Evolutionary conservation across 2,113 vertebrate genomes (phyloP).

Genomic region (Hypomesus transpacificus): DNA sequence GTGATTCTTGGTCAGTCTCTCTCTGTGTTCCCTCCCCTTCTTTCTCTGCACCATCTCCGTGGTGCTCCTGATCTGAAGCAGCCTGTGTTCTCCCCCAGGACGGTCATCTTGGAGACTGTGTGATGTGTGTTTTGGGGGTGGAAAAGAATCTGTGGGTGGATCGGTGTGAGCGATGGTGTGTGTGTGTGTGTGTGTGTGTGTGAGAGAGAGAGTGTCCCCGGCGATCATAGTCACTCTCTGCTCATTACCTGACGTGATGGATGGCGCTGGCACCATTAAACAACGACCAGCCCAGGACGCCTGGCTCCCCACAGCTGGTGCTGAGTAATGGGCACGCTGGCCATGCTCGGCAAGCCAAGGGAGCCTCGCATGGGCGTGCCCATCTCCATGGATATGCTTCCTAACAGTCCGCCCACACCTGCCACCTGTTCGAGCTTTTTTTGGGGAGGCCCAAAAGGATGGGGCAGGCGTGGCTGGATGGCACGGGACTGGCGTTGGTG

Average conservation of each 20-base stretch:
- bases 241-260: conserved; percentile 75
- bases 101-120: conserved; percentile 7
- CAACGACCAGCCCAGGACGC: conserved; percentile 55
- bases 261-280: conserved; percentile 64
- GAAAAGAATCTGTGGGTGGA: conserved; percentile 11
- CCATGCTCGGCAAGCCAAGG: conserved; percentile 42
- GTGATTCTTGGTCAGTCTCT: neutral
- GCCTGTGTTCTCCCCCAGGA: conserved; percentile 36
- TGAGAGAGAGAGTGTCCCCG: conserved; percentile 18
- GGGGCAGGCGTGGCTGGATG: no score
- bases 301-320: conserved; percentile 60
- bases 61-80: conserved; percentile 48
- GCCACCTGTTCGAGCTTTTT: conserved; percentile 16
- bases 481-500: no score
- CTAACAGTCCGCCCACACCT: conserved; percentile 27
- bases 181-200: conserved; percentile 9
- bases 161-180: conserved; percentile 13
- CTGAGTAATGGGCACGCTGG: conserved; percentile 59
- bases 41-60: conserved; percentile 59
- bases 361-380: conserved; percentile 53
- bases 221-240: conserved; percentile 61
- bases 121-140: neutral
- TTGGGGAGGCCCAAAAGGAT: no score
- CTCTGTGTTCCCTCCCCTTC: conserved; percentile 13
- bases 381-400: conserved; percentile 47